Evolutionary conservation across 2,888 invertebrate species (phyloP), one percentile per base, ranked within the genome.

Genomic region (Phengaris arion): DNA sequence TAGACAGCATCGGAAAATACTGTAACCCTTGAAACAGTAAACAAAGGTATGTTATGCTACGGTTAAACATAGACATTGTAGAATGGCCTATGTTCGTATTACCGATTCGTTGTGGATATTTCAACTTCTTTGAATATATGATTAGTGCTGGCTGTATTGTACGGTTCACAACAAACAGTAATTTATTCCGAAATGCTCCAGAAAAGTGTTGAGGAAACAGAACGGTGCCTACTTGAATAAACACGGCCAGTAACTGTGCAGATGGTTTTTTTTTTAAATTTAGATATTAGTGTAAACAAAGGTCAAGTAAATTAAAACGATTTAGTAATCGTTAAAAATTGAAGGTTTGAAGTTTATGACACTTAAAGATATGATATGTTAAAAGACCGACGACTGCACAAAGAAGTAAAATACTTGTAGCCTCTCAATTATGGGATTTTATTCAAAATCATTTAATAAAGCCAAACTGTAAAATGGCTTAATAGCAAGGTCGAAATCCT

Each of bases 51-150:
- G 72, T 13, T 72, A 52, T 54, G 72, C 13, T 72, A 52, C 51
- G 51, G 70, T 70, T 70, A 70, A 70, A 52, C 70, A 22, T 70
- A 51, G 52, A 52, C 22, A 70, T 70, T 70, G 70, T 70, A 12
- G 15, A 51, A 51, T 22, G 69, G 51, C 84, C 80, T 81, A 83
- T 84, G 83, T 85, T 85, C 85, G 79, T 81, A 91, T 91, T 91
- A 91, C 82, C 87, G 84, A 91, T 91, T 91, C 86, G 90, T 81
- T 80, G 85, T 87, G 87, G 85, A 82, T 79, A 80, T 81, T 78
- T 75, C 64, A 64, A 45, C 75, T 77, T 76, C 73, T 74, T 77
- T 75, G 76, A 77, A 74, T 76, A 75, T 69, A 75, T 59, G 74
- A 74, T 76, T 77, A 78, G 74, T 74, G n/a, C 76, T 46, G 35